These are phyloP conservation scores for Rhinoptilus africanus DNA, from an alignment of 2,113 vertebrate genomes.

Conservation along the genomic window DNA sequence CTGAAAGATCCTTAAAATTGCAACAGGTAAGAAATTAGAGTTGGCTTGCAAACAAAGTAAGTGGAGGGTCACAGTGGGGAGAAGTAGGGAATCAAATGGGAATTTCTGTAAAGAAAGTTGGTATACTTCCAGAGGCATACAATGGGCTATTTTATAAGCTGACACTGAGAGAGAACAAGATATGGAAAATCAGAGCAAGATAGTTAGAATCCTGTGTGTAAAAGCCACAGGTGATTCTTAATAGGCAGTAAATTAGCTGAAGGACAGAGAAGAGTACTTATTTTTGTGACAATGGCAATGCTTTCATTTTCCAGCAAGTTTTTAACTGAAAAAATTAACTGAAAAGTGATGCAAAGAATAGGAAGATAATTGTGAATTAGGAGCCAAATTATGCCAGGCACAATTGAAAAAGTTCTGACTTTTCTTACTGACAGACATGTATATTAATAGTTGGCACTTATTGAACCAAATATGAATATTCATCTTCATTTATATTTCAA, in stretches of 20 bases:
- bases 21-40: background rate
- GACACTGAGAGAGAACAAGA: background rate
- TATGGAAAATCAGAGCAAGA: background rate
- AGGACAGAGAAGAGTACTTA: background rate
- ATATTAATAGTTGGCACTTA: conserved; percentile 98
- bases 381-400: conserved; percentile 86
- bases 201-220: background rate
- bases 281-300: background rate
- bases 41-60: background rate
- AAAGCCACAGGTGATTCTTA: conserved; percentile 45
- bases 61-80: background rate
- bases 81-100: background rate
- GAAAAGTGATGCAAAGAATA: conserved; percentile 72
- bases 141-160: background rate
- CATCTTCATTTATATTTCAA: conserved; percentile 99
- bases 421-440: conserved; percentile 94
- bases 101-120: background rate
- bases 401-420: conserved; percentile 79
- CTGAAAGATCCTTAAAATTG: background rate
- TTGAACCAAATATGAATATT: conserved; percentile 99
- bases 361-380: conserved; percentile 88
- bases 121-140: background rate
- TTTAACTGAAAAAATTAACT: conserved; percentile 15
- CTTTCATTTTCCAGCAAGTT: background rate
- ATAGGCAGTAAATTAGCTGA: background rate